Evolutionary conservation across 2,888 invertebrate genomes (phyloP), one percentile per base, ranked within the genome.

Genomic region (Nudaria mundana): DNA sequence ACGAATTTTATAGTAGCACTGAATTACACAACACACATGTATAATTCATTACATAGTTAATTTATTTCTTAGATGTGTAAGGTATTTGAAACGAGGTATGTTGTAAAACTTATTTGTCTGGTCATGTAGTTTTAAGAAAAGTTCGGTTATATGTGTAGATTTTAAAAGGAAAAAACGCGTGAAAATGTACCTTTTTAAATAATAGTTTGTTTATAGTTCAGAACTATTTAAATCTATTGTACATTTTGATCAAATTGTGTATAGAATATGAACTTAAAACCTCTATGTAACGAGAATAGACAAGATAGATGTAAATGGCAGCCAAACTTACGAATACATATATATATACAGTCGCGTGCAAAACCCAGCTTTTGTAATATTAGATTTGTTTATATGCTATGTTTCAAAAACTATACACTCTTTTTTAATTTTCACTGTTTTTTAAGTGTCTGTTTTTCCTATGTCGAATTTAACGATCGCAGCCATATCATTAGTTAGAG

Each of bases 401-500:
- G 12, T 33, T 24, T 7, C 18, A 37, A 46, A 55, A 30, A 42
- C 8, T 24, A 38, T 45, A 32, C 15, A 16, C 49, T 35, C n/a
- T n/a, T n/a, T n/a, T n/a, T n/a, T n/a, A n/a, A n/a, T n/a, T n/a
- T n/a, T n/a, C n/a, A n/a, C n/a, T n/a, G n/a, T n/a, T n/a, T n/a
- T n/a, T n/a, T n/a, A n/a, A n/a, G n/a, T 29, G 44, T 43, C 31
- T 32, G 51, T 41, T 39, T 48, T 58, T 61, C 57, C 68, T 63
- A 66, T 47, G 42, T 71, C 66, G 71, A 72, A 69, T 71, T 69
- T 76, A 69, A 65, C 64, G 62, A 71, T 72, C 73, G 63, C 71
- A 72, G 63, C 68, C 78, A 76, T 78, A 77, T 78, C 79, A 75
- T 70, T 78, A 78, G 75, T 64, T 71, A 69, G 63, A 65, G 59